Evolutionary conservation across 2,797 vertebrate species (phyloP).

Genomic region (Chiroxiphia lanceolata): DNA sequence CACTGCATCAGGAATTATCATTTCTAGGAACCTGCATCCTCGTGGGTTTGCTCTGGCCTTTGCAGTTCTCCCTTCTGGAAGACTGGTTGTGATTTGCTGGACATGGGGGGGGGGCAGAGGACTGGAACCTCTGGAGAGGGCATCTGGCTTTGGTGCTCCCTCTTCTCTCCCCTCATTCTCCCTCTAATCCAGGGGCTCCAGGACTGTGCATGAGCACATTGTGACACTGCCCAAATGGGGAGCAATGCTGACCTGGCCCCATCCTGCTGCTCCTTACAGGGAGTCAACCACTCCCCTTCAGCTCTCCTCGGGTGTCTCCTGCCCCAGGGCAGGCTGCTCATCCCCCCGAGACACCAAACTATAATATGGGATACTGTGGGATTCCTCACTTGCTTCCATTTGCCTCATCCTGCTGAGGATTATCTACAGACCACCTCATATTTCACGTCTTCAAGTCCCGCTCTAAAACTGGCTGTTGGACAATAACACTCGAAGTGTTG

Average conservation of each 20-base stretch:
- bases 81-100: neutral
- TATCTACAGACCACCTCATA: neutral
- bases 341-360: neutral
- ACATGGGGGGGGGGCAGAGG: fast-evolving
- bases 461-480: neutral
- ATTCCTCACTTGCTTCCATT: neutral
- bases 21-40: neutral
- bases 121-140: neutral
- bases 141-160: neutral
- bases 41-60: neutral
- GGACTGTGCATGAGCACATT: fast-evolving
- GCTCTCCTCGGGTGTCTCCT: neutral
- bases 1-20: fast-evolving
- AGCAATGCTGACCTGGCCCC: neutral
- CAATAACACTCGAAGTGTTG: neutral
- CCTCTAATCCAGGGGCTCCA: neutral
- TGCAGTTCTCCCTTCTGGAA: neutral
- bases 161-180: neutral
- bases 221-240: neutral
- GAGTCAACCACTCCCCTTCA: neutral
- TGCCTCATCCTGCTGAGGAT: too few relatives aligned
- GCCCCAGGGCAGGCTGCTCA: neutral
- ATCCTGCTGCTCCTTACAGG: neutral
- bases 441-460: neutral
- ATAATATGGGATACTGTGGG: fast-evolving